A percentile compares a stretch with the other conserved stretches of the same genome.
phyloP scores from a whole-genome alignment of 2,797 vertebrate species.

The Peromyscus aztecus region DNA sequence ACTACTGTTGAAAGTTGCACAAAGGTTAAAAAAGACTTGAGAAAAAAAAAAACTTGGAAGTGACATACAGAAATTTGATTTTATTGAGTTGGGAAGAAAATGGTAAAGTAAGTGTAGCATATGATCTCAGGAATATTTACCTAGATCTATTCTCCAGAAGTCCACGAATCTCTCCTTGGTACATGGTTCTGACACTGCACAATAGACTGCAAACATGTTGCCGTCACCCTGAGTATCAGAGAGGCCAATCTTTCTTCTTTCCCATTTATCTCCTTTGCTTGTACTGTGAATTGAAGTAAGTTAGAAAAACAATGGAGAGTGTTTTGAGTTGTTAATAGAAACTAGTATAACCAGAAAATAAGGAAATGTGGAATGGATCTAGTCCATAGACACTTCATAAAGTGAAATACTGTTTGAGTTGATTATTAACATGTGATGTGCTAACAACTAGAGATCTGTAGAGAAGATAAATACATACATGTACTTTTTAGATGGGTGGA shows the following conservation, averaged over 20 bases:
- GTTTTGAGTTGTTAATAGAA: slow-evolving; percentile 25
- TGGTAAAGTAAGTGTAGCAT: slow-evolving; percentile 10
- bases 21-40: background rate
- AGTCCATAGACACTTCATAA: background rate
- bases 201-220: background rate
- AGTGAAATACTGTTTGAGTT: slow-evolving; percentile 9
- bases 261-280: background rate
- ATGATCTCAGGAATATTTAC: background rate
- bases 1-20: background rate
- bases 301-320: background rate
- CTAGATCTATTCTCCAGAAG: background rate
- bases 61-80: background rate
- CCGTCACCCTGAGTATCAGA: background rate
- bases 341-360: slow-evolving; percentile 19
- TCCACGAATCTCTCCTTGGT: background rate
- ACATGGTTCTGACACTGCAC: background rate
- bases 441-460: background rate
- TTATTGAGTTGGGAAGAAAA: slow-evolving; percentile 28
- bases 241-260: background rate
- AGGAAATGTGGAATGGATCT: background rate
- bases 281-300: slow-evolving; percentile 39
- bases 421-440: background rate
- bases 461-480: background rate
- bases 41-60: background rate
- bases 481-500: background rate